These are phyloP conservation scores for Spilogale gracilis DNA, from an alignment of 2,113 vertebrate species.

Conservation along the genomic window DNA sequence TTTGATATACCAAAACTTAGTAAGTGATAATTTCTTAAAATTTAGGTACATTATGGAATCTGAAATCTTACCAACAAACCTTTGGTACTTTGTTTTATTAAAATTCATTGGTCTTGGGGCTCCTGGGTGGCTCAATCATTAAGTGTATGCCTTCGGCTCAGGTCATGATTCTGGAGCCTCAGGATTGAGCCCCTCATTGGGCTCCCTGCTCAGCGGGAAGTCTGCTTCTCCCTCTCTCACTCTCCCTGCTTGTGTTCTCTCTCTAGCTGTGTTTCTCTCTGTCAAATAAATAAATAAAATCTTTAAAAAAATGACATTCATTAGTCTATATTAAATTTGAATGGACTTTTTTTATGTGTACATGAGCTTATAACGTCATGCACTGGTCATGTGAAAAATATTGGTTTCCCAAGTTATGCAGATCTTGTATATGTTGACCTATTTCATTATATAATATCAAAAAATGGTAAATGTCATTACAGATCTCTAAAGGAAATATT, in stretches of 20 bases:
- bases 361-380: not conserved
- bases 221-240: too few species aligned
- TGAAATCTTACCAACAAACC: not conserved
- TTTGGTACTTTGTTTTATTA: not conserved
- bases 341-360: not conserved
- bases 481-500: not conserved
- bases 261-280: too few species aligned
- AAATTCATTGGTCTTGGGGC: not conserved
- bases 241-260: too few species aligned
- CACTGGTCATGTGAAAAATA: not conserved
- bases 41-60: not conserved
- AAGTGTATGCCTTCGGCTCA: too few species aligned
- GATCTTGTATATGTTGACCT: not conserved
- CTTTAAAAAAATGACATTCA: too few species aligned
- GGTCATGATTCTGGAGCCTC: too few species aligned
- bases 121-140: too few species aligned
- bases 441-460: not conserved
- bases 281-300: too few species aligned
- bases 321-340: not conserved
- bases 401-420: not conserved
- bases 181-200: too few species aligned
- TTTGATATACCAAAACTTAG: not conserved
- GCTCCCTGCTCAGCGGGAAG: too few species aligned
- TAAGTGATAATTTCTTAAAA: not conserved
- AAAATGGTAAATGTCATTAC: not conserved